These are phyloP conservation scores for Carcinoscorpius rotundicauda DNA, from an alignment of 1,140 invertebrate species.

Conservation along the genomic window DNA sequence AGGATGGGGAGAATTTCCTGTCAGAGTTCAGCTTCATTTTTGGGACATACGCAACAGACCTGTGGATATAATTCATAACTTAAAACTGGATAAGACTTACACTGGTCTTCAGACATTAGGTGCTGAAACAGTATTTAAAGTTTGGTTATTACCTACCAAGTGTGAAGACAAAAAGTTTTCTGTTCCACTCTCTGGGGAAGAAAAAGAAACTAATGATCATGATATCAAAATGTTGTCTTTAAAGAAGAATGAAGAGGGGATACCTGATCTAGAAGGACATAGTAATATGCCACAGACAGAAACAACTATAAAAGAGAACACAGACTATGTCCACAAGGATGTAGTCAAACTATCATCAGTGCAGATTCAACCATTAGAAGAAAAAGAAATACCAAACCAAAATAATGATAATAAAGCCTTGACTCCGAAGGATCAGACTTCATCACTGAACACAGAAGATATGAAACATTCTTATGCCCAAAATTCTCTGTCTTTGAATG, in stretches of 20 bases:
- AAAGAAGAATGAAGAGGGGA: slow-evolving; percentile 25
- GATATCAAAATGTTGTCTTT: slow-evolving; percentile 10
- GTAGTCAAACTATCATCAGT: no score
- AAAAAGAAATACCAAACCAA: no score
- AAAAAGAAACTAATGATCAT: slow-evolving; percentile 28
- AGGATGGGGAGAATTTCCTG: slow-evolving; percentile 84
- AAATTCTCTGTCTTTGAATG: no score
- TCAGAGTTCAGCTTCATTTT: slow-evolving; percentile 68
- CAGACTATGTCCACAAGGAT: no score
- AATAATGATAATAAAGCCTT: no score
- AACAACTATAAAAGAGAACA: slow-evolving; percentile 1
- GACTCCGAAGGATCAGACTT: no score
- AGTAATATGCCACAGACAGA: slow-evolving; percentile 1
- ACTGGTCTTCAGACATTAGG: slow-evolving; percentile 73
- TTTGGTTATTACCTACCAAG: slow-evolving; percentile 43
- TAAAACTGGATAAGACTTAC: slow-evolving; percentile 69
- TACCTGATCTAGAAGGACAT: neutral
- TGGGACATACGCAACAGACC: slow-evolving; percentile 58
- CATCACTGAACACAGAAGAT: no score
- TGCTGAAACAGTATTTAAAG: slow-evolving; percentile 58
- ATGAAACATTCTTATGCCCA: no score
- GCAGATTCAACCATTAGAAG: no score
- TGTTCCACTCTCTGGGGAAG: slow-evolving; percentile 29
- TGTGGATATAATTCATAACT: slow-evolving; percentile 60
- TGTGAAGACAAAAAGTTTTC: neutral